Evolutionary conservation across 1,140 invertebrate genomes (phyloP), one percentile per base, ranked within the genome.

Genomic region (Proctacanthus coquilletti): DNA sequence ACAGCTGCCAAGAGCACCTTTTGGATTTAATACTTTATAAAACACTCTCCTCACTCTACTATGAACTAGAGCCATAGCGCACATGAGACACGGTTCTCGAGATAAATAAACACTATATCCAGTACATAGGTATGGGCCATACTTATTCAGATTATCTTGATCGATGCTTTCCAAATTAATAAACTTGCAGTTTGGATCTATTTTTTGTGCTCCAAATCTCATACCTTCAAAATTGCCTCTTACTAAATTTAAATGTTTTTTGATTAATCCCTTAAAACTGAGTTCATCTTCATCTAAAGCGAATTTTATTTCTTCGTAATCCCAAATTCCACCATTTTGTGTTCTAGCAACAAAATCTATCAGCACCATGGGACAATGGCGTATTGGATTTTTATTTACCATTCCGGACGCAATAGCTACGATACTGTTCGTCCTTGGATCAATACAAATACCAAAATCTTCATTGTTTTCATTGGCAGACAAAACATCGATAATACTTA

Each of bases 11-110:
- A 96, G 57, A 3, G 75, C 83, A 1, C 91, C 89, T 31, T 71
- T 59, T 0, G 40, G 44, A 37, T 74, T 72, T 0, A 62, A 40
- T 6, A 64, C 52, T 10, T 71, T 68, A 53, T 84, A 95, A 57
- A 95, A 95, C 1, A 95, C 73, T 45, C 82, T 68, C 19, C 72
- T 72, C 0, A 76, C 75, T 45, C 93, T 65, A 18, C 85, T 86
- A 62, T 96, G 93, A 1, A 95, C 69, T 32, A 96, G 60, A 1
- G 83, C 91, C 92, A 96, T 96, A 0, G 85, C 70, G 65, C 93
- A 95, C 75, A 96, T 87, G 2, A 84, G 53, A 62, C 93, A 97
- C 0, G 92, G 92, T 54, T 96, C 92, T 39, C 68, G 67, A 2
- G 77, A 72, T 10, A 87, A 52, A 54, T 91, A 95, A 2, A 84